A percentile compares a stretch with the other conserved stretches of the same genome.
Evolutionary conservation across 2,888 invertebrate species (phyloP).

Genomic region (Lampropteryx suffumata): DNA sequence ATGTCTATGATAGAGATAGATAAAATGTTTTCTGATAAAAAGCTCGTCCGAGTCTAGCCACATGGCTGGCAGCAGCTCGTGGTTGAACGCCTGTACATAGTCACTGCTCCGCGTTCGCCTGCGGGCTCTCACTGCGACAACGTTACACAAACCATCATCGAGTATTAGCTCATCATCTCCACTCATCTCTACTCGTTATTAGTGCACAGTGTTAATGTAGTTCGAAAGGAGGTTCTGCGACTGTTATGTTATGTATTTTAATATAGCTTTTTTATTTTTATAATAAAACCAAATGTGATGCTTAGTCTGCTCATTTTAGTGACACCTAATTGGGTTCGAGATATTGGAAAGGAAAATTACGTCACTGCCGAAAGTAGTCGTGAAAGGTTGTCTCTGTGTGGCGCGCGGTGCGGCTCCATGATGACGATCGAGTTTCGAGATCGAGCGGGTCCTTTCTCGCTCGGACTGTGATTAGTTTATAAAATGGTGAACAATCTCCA

Average conservation of each 20-base stretch:
- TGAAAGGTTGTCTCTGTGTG: slow-evolving; percentile 64
- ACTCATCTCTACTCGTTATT: slow-evolving; percentile 76
- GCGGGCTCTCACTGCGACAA: slow-evolving; percentile 39
- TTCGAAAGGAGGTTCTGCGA: slow-evolving; percentile 70
- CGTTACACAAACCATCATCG: slow-evolving; percentile 42
- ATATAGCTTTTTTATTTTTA: slow-evolving; percentile 75
- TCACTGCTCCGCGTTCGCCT: slow-evolving; percentile 58
- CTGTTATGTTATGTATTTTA: slow-evolving; percentile 79
- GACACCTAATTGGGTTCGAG: slow-evolving; percentile 45
- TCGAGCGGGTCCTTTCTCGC: slow-evolving; percentile 60
- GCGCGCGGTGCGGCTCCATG: slow-evolving; percentile 22
- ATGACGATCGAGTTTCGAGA: slow-evolving; percentile 36
- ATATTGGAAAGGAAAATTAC: slow-evolving; percentile 48
- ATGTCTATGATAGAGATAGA: too few relatives aligned
- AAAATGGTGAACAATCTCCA: slow-evolving; percentile 58
- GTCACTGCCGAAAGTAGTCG: slow-evolving; percentile 71
- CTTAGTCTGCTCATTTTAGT: slow-evolving; percentile 59
- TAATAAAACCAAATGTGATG: slow-evolving; percentile 74
- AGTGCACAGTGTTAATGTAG: slow-evolving; percentile 78
- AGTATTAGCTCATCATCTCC: slow-evolving; percentile 54
- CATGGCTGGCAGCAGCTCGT: slow-evolving; percentile 42
- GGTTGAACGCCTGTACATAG: slow-evolving; percentile 68
- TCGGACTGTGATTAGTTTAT: slow-evolving; percentile 53
- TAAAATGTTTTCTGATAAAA: slow-evolving; percentile 10
- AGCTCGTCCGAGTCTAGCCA: slow-evolving; percentile 38